Percentiles rank a stretch among this genome's conserved stretches.
Conservation (phyloP, 1,140 invertebrate genomes). For the Drosophila santomea region DNA sequence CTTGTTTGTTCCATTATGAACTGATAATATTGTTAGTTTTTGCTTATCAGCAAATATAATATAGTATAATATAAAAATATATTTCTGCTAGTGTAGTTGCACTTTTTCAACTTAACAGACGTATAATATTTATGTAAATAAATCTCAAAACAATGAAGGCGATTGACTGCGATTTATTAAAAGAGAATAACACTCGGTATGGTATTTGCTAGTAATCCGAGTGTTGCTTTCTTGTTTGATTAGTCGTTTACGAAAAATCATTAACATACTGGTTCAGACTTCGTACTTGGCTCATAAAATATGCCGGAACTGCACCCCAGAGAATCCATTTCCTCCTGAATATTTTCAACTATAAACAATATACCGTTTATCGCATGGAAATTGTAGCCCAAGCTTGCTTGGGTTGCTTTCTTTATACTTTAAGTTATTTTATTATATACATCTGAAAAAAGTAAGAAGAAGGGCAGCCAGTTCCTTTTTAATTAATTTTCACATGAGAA, state of each 20-base stretch:
- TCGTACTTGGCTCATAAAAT: background rate
- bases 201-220: conserved; percentile 4
- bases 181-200: conserved; percentile 23
- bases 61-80: background rate
- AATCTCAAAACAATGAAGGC: conserved; percentile 13
- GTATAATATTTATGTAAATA: conserved; percentile 27
- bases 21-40: background rate
- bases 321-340: conserved; percentile 22
- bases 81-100: conserved; percentile 26
- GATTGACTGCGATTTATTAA: conserved; percentile 37
- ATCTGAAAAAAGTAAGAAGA: background rate
- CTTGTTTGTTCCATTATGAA: background rate
- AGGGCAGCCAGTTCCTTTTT: too few species aligned
- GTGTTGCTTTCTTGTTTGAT: conserved; percentile 18
- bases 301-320: conserved; percentile 45
- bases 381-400: conserved; percentile 6
- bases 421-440: background rate
- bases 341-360: background rate
- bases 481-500: background rate
- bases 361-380: conserved; percentile 17
- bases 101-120: conserved; percentile 4
- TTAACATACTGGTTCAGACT: conserved; percentile 45
- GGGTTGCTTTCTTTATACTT: background rate
- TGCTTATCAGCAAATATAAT: background rate
- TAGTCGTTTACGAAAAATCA: conserved; percentile 3